A percentile compares a stretch with the other conserved stretches of the same genome.
Evolutionary conservation across 2,797 vertebrate genomes (phyloP).

Genomic region (Anniella stebbinsi): DNA sequence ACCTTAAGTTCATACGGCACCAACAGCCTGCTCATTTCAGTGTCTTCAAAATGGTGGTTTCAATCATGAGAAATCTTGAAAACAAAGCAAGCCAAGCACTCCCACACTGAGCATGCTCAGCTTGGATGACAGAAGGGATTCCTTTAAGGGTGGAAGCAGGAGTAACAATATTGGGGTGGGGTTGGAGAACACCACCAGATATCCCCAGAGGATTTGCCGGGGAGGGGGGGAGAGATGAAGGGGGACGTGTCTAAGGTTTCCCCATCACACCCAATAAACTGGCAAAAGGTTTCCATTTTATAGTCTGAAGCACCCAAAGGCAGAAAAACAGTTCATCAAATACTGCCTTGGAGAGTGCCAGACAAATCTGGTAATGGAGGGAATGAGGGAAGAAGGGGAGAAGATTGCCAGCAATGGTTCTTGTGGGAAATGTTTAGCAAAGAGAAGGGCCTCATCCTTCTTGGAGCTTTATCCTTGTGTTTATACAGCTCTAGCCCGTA

Average conservation of each 20-base stretch:
- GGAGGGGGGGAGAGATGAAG: neutral
- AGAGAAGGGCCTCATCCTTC: neutral
- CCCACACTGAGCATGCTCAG: conserved; percentile 49
- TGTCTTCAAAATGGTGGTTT: neutral
- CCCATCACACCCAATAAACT: neutral
- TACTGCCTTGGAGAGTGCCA: neutral
- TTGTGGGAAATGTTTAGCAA: neutral
- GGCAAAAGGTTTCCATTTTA: neutral
- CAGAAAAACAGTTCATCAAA: neutral
- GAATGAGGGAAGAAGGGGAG: neutral
- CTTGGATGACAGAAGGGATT: neutral
- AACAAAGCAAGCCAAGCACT: conserved; percentile 43
- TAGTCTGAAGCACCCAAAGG: neutral
- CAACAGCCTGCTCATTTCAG: neutral
- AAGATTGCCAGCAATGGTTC: neutral
- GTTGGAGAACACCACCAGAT: neutral
- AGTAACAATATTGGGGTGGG: too few species aligned
- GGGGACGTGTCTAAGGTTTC: neutral
- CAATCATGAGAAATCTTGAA: neutral
- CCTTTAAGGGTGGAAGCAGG: neutral
- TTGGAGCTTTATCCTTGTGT: neutral
- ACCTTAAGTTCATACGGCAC: neutral
- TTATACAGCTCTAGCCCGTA: neutral
- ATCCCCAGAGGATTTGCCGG: neutral
- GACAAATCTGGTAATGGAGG: neutral